Conservation (phyloP, 2,797 vertebrate species). For the Sebastes variabilis region DNA sequence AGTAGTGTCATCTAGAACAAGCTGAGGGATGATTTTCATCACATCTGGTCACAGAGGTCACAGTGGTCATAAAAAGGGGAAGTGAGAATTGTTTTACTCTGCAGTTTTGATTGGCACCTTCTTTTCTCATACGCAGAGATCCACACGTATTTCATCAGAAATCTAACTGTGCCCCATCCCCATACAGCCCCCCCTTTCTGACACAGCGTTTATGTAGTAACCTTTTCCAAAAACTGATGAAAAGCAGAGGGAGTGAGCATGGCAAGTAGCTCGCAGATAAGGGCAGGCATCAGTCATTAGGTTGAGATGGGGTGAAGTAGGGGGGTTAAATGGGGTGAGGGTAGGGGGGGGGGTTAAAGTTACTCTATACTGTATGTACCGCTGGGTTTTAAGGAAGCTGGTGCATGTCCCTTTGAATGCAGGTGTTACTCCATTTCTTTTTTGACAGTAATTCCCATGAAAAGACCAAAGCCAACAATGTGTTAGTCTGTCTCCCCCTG, state of each 20-base stretch:
- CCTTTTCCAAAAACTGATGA: constrained; percentile 58
- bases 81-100: constrained; percentile 38
- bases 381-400: background rate
- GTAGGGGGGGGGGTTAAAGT: background rate
- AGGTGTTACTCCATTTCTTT: background rate
- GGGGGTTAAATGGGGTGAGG: background rate
- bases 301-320: background rate
- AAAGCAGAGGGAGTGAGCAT: constrained; percentile 59
- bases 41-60: background rate
- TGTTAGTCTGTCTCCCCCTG: background rate
- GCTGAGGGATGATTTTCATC: constrained; percentile 13
- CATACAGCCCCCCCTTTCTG: background rate
- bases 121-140: constrained; percentile 2
- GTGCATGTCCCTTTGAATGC: background rate
- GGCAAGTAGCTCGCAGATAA: constrained; percentile 53
- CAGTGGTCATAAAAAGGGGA: constrained; percentile 21
- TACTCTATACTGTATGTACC: background rate
- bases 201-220: constrained; percentile 29
- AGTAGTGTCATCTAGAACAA: constrained; percentile 36
- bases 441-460: background rate
- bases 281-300: constrained; percentile 24
- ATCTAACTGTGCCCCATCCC: background rate
- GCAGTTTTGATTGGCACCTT: constrained; percentile 39
- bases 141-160: constrained; percentile 9
- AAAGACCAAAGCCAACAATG: background rate